Conservation (phyloP, 1,140 invertebrate genomes). For the honey bee (Apis mellifera) region DNA sequence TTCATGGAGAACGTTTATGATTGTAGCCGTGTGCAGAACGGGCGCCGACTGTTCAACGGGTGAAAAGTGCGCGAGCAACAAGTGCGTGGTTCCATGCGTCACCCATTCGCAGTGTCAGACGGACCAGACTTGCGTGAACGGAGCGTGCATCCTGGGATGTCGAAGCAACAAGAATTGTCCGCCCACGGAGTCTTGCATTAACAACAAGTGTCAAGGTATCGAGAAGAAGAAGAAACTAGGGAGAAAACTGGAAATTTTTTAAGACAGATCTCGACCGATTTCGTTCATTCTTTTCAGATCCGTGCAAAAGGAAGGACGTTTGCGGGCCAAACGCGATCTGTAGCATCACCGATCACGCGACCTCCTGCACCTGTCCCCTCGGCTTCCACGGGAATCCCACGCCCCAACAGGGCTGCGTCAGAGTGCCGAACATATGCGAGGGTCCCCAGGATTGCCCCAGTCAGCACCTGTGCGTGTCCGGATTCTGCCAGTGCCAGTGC, state of each 20-base stretch:
- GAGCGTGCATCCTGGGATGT: constrained; percentile 91
- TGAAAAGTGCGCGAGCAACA: constrained; percentile 90
- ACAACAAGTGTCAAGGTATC: constrained; percentile 88
- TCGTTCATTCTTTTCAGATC: constrained; percentile 84
- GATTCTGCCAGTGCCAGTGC: constrained; percentile 89
- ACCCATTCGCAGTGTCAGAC: constrained; percentile 90
- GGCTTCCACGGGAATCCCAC: constrained; percentile 94
- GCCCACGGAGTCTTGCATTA: constrained; percentile 88
- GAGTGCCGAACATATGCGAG: constrained; percentile 86
- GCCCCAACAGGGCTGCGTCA: constrained; percentile 93
- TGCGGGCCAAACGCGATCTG: constrained; percentile 94
- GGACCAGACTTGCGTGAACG: constrained; percentile 90
- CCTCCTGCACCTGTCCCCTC: constrained; percentile 89
- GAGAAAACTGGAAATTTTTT: too few species aligned
- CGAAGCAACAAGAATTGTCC: constrained; percentile 91
- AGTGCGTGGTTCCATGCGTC: constrained; percentile 89
- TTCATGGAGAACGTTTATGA: too few species aligned
- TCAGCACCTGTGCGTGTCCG: constrained; percentile 88
- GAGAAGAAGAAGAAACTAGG: background rate
- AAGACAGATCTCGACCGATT: too few species aligned
- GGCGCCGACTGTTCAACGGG: constrained; percentile 89
- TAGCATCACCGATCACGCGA: constrained; percentile 86
- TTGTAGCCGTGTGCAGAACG: constrained; percentile 88
- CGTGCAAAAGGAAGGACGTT: constrained; percentile 87
- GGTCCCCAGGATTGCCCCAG: constrained; percentile 86